Percentiles rank a stretch among this genome's conserved stretches.
These are phyloP conservation scores for Lycia hirtaria DNA, from an alignment of 2,888 invertebrate species.

Conservation along the genomic window DNA sequence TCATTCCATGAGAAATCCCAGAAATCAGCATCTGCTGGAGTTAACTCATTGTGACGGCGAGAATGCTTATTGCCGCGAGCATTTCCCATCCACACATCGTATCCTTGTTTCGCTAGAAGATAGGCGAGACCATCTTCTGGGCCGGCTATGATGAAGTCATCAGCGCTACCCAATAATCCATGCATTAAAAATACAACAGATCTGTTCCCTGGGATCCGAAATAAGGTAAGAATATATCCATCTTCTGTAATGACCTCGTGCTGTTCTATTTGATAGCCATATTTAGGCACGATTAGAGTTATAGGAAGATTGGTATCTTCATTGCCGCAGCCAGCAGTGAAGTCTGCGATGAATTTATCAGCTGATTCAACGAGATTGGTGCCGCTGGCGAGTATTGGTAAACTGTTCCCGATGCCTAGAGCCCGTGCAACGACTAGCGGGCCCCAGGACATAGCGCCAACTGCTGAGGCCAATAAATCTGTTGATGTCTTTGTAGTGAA, in stretches of 20 bases:
- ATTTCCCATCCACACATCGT: constrained; percentile 93
- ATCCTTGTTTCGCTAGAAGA: constrained; percentile 85
- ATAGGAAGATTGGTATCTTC: constrained; percentile 59
- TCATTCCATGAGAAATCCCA: constrained; percentile 93
- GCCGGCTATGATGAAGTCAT: constrained; percentile 67
- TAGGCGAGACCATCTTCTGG: constrained; percentile 66
- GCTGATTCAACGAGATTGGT: constrained; percentile 48
- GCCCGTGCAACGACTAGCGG: constrained; percentile 49
- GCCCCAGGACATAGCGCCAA: constrained; percentile 41
- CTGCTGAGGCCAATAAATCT: constrained; percentile 44
- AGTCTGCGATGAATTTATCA: constrained; percentile 49
- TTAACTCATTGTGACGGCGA: constrained; percentile 75
- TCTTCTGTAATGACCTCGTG: constrained; percentile 62
- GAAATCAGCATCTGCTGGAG: constrained; percentile 73
- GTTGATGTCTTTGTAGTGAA: constrained; percentile 41
- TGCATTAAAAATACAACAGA: constrained; percentile 68
- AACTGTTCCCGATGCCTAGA: constrained; percentile 37
- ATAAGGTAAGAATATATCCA: constrained; percentile 60
- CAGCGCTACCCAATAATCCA: constrained; percentile 65
- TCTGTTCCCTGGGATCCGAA: constrained; percentile 63
- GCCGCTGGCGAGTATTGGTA: constrained; percentile 46
- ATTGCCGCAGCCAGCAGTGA: constrained; percentile 49
- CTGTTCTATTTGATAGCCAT: constrained; percentile 58
- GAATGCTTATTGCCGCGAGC: constrained; percentile 90
- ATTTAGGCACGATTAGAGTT: constrained; percentile 55